phyloP scores from a whole-genome alignment of 2,797 vertebrate genomes.

The Scolopax rusticola region DNA sequence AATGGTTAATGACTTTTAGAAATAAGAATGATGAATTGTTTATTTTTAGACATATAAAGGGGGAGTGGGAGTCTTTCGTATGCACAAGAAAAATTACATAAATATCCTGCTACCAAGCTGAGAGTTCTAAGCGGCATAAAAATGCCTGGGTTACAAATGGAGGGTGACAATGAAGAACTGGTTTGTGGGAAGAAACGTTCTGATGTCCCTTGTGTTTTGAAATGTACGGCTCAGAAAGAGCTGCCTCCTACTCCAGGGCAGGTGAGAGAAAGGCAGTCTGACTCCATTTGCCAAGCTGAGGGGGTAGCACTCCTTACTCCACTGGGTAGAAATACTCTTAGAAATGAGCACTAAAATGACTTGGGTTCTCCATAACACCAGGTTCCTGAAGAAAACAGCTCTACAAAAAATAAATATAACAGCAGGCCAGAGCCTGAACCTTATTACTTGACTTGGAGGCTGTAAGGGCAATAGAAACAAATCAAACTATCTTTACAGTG shows the following conservation, averaged over 20 bases:
- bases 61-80: neutral
- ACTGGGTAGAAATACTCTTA: neutral
- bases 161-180: neutral
- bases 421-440: neutral
- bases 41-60: neutral
- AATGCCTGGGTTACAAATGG: conserved; percentile 1
- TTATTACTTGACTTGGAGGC: neutral
- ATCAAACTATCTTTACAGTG: conserved; percentile 32
- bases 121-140: neutral
- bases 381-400: conserved; percentile 19
- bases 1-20: conserved; percentile 2
- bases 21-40: neutral
- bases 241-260: neutral
- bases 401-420: conserved; percentile 36
- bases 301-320: neutral
- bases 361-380: neutral
- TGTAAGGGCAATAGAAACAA: conserved; percentile 51
- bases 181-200: neutral
- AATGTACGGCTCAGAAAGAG: neutral
- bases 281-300: neutral
- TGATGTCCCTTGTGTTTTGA: neutral
- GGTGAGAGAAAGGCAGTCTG: neutral
- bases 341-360: neutral
- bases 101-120: conserved; percentile 34
- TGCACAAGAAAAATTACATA: neutral